phyloP scores from a whole-genome alignment of 1,140 invertebrate genomes.

The Bombus balteatus region DNA sequence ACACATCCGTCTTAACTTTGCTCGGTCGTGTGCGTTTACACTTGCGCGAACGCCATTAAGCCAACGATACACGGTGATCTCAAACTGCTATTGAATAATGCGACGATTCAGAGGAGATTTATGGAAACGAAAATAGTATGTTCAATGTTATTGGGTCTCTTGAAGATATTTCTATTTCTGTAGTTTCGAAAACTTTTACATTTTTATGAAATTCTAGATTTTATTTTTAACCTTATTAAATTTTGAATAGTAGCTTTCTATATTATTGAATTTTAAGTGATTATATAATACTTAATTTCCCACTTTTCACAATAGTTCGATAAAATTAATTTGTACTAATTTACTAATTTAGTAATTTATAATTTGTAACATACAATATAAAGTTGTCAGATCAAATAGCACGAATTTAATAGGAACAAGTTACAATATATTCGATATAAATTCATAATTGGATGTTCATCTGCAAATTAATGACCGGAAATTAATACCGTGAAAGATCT shows the following conservation, averaged over 20 bases:
- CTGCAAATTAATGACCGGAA: neutral
- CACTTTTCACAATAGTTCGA: too few relatives aligned
- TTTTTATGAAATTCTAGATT: neutral
- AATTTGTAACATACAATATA: neutral
- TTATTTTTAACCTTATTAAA: neutral
- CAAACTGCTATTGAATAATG: neutral
- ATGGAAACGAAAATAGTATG: neutral
- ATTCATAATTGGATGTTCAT: neutral
- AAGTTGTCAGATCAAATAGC: neutral
- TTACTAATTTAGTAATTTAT: neutral
- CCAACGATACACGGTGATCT: neutral
- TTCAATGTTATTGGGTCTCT: neutral
- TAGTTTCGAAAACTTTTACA: neutral
- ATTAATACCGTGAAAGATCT: neutral
- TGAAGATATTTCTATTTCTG: neutral
- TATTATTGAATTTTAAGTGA: neutral
- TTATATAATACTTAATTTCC: neutral
- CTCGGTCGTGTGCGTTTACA: conserved; percentile 7
- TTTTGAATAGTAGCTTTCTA: neutral
- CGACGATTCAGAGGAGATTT: neutral
- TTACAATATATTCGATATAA: too few relatives aligned
- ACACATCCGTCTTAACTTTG: conserved; percentile 43
- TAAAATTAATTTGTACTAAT: neutral
- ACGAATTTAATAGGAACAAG: neutral
- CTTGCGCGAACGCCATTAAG: conserved; percentile 21